Evolutionary conservation across 1,140 invertebrate genomes (phyloP).

Genomic region (Drosophila sproati): DNA sequence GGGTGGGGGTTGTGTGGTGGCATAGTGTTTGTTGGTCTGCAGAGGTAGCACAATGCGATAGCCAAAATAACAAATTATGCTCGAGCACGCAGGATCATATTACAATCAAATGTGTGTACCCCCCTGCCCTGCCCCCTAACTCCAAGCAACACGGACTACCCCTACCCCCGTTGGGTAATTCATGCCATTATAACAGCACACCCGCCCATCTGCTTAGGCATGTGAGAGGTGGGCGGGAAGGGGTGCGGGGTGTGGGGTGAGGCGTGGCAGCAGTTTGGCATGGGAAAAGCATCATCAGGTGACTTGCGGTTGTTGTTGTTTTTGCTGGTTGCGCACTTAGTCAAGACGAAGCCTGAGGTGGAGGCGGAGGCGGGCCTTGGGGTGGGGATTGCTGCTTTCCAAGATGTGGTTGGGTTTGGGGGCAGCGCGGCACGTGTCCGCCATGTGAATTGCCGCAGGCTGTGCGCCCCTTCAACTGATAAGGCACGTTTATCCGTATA

Average conservation of each 20-base stretch:
- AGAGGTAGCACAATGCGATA: conserved; percentile 53
- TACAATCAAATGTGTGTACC: conserved; percentile 40
- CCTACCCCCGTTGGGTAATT: not conserved
- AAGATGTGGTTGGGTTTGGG: not conserved
- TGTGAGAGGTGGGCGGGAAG: not conserved
- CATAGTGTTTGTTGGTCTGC: not conserved
- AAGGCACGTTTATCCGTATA: conserved; percentile 60
- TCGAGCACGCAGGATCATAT: conserved; percentile 74
- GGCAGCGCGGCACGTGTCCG: conserved; percentile 58
- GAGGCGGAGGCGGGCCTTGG: not conserved
- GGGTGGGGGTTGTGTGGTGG: not conserved
- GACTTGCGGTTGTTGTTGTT: conserved; percentile 44
- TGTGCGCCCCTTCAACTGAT: conserved; percentile 52
- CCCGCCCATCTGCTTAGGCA: conserved; percentile 6
- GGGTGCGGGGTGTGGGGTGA: not conserved
- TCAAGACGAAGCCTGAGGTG: not conserved
- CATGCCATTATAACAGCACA: conserved; percentile 16
- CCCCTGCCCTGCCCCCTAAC: conserved; percentile 1
- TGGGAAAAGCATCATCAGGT: conserved; percentile 77
- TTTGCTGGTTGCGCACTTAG: conserved; percentile 42
- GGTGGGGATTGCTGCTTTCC: not conserved
- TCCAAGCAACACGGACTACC: too few species aligned
- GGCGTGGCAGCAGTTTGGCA: conserved; percentile 30
- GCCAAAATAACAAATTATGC: conserved; percentile 80
- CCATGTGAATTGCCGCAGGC: conserved; percentile 47